phyloP scores from a whole-genome alignment of 2,113 vertebrate genomes.

The Periophthalmodon schlosseri region DNA sequence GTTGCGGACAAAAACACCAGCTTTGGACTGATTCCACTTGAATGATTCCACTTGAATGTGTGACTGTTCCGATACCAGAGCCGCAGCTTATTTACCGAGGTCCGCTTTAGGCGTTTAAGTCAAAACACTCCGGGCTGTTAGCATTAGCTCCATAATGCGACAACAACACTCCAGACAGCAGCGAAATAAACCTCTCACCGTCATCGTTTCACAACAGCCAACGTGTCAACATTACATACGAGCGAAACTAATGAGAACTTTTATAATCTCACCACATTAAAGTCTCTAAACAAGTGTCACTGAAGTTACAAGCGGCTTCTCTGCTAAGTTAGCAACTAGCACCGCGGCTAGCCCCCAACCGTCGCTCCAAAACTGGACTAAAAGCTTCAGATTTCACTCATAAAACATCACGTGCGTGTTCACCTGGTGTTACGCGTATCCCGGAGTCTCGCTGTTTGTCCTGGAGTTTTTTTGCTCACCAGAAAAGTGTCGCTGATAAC shows the following conservation, averaged over 20 bases:
- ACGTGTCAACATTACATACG: not conserved
- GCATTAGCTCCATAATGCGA: not conserved
- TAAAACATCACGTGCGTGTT: not conserved
- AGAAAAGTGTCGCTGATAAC: not conserved
- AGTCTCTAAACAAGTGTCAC: not conserved
- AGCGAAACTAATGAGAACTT: too few relatives aligned
- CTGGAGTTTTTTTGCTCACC: not conserved
- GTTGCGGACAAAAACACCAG: not conserved
- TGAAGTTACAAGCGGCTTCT: conserved; percentile 13
- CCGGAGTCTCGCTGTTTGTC: not conserved
- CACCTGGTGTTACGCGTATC: conserved; percentile 2
- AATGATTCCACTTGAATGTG: too few relatives aligned
- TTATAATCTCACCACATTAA: not conserved
- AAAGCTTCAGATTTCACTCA: not conserved
- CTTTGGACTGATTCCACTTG: not conserved
- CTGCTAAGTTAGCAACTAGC: conserved; percentile 38
- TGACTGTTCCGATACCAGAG: not conserved
- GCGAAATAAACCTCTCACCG: not conserved
- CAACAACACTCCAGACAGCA: not conserved
- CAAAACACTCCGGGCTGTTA: not conserved
- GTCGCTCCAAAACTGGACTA: not conserved
- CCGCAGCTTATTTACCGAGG: not conserved
- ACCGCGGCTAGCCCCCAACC: conserved; percentile 27
- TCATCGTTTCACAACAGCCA: not conserved
- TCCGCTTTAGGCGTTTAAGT: not conserved